Evolutionary conservation across 2,797 vertebrate genomes (phyloP).

Genomic region (Chaenodraco wilsoni): DNA sequence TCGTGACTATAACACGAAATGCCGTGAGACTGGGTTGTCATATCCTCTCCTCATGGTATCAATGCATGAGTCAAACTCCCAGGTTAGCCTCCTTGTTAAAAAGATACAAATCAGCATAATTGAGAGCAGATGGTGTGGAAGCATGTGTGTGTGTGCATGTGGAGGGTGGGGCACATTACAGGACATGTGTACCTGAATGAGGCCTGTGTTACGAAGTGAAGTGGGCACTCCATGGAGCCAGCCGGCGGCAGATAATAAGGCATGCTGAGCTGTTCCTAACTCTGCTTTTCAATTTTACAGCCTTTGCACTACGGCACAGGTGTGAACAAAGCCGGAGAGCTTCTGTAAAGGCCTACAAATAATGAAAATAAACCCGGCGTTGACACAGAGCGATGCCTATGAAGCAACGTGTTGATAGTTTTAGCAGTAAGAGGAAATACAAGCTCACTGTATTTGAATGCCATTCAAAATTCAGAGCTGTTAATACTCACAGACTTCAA

Average conservation of each 20-base stretch:
- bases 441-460: slow-evolving; percentile 21
- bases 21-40: too few species aligned
- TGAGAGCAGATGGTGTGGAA: slow-evolving; percentile 77
- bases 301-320: slow-evolving; percentile 62
- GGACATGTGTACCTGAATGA: slow-evolving; percentile 81
- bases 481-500: slow-evolving; percentile 35
- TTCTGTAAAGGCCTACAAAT: slow-evolving; percentile 52
- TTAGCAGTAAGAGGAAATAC: slow-evolving; percentile 47
- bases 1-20: too few species aligned
- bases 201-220: slow-evolving; percentile 73
- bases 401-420: slow-evolving; percentile 23
- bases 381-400: slow-evolving; percentile 24
- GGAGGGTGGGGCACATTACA: slow-evolving; percentile 51
- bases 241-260: slow-evolving; percentile 73
- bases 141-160: slow-evolving; percentile 23
- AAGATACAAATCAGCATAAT: slow-evolving; percentile 80
- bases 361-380: slow-evolving; percentile 45
- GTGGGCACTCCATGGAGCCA: slow-evolving; percentile 70
- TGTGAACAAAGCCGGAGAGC: slow-evolving; percentile 51
- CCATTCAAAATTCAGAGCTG: slow-evolving; percentile 50
- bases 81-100: slow-evolving; percentile 67
- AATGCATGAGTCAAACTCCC: slow-evolving; percentile 54
- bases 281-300: slow-evolving; percentile 44
- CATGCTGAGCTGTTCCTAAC: slow-evolving; percentile 50
- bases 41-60: slow-evolving; percentile 43